A percentile compares a stretch with the other conserved stretches of the same genome.
Conservation (phyloP, 2,797 vertebrate species). For the Leuciscus waleckii region DNA sequence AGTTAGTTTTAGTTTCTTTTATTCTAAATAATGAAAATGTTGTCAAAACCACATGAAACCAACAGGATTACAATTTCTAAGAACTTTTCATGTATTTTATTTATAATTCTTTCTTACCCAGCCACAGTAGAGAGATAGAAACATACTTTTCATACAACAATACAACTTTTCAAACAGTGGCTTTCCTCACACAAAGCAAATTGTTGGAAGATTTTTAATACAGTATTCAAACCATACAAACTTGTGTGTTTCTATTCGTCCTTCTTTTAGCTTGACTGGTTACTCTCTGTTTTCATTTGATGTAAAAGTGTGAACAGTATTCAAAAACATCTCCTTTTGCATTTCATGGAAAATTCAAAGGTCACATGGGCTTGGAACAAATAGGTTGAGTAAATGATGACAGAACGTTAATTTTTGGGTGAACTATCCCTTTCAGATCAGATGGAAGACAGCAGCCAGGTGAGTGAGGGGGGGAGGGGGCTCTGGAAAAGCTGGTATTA, state of each 20-base stretch:
- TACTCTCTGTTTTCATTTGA: background rate
- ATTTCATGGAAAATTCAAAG: background rate
- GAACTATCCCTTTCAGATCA: background rate
- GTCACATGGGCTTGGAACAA: background rate
- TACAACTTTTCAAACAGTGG: background rate
- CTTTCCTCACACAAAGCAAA: background rate
- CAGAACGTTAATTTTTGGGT: background rate
- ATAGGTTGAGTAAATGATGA: background rate
- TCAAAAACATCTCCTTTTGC: background rate
- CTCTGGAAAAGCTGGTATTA: constrained; percentile 30
- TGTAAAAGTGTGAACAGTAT: background rate
- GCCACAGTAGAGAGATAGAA: no score
- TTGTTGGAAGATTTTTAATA: background rate
- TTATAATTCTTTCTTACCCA: background rate
- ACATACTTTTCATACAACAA: no score
- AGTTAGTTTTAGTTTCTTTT: background rate
- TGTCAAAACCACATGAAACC: background rate
- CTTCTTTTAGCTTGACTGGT: background rate
- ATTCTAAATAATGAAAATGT: background rate
- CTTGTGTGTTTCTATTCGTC: background rate
- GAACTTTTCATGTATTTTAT: background rate
- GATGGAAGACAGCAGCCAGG: background rate
- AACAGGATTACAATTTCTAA: background rate
- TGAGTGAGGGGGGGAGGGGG: background rate
- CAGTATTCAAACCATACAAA: no score